Evolutionary conservation across 2,888 invertebrate species (phyloP).

Genomic region (Graphium colonna): DNA sequence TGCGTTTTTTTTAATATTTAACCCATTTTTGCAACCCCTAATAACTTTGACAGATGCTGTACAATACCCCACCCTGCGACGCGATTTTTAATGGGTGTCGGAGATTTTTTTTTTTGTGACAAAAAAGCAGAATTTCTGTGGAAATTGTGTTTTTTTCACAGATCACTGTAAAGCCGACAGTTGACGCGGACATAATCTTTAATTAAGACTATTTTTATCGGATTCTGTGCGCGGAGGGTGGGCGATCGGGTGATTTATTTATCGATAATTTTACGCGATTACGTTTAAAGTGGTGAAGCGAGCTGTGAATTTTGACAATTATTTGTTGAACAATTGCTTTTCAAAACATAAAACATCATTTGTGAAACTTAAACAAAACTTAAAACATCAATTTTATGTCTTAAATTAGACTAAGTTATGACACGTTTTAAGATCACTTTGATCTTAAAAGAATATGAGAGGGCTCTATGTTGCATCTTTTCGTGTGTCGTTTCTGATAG

Average conservation of each 20-base stretch:
- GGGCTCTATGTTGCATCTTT: no score
- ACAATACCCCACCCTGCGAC: constrained; percentile 52
- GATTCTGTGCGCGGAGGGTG: constrained; percentile 39
- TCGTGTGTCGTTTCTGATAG: no score
- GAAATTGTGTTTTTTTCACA: constrained; percentile 42
- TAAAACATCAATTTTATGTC: no score
- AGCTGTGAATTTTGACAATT: background rate
- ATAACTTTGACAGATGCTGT: constrained; percentile 67
- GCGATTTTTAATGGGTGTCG: constrained; percentile 73
- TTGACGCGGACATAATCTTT: constrained; percentile 79
- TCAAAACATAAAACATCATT: no score
- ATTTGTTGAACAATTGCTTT: no score
- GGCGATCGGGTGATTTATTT: constrained; percentile 65
- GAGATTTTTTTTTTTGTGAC: constrained; percentile 53
- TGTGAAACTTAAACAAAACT: no score
- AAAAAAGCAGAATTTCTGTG: constrained; percentile 34
- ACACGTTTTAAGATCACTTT: no score
- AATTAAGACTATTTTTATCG: constrained; percentile 73
- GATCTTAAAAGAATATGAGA: no score
- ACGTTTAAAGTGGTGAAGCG: background rate
- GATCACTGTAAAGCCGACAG: constrained; percentile 72
- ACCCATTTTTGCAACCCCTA: constrained; percentile 73
- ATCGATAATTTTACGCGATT: constrained; percentile 50
- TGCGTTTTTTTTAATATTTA: constrained; percentile 65
- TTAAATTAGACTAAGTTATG: no score